Evolutionary conservation across 2,888 invertebrate genomes (phyloP), one percentile per base, ranked within the genome.

Genomic region (Drosophila monieri): DNA sequence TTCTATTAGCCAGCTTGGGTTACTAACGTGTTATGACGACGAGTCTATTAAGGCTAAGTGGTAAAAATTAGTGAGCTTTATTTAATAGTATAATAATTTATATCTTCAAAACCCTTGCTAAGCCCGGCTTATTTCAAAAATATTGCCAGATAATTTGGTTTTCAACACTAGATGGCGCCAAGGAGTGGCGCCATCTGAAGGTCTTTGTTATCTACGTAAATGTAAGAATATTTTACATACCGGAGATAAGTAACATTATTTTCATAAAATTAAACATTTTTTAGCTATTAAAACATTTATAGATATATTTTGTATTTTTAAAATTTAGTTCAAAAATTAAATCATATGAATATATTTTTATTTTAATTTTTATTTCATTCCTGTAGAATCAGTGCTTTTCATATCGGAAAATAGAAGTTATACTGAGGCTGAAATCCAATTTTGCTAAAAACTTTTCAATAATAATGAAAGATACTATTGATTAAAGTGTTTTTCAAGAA

Each of bases 121-220:
- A 41, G 5, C 18, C 41, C 10, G 9, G 41, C 18, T 30, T 15
- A 3, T 30, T 25, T 15, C 10, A 30, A 25, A 47, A 15, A 6
- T 10, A 6, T 18, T 15, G 3, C 12, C 4, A 32, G 3, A 32
- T 32, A 2, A 21, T 21, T 0, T 27, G 1, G 5, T 2, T 18
- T 49, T 18, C 18, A 12, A 12, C 8, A n/a, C n/a, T 8, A 62
- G 62, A 12, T 64, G 64, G 64, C 65, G 51, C 8, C 6, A 8
- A 8, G 6, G 1, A 2, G 10, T 30, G n/a, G 37, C 65, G 54
- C 54, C 58, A 4, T 30, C 54, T 58, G 21, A 1, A 6, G 21
- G 21, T 12, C 12, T 6, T 6, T 43, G 21, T 18, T 43, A 21
- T 43, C 21, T 43, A 43, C 43, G 21, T 43, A 12, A 5, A 1